Percentiles rank a stretch among this genome's conserved stretches.
These are phyloP conservation scores for Irena cyanogastra DNA, from an alignment of 2,113 vertebrate genomes.

Conservation along the genomic window DNA sequence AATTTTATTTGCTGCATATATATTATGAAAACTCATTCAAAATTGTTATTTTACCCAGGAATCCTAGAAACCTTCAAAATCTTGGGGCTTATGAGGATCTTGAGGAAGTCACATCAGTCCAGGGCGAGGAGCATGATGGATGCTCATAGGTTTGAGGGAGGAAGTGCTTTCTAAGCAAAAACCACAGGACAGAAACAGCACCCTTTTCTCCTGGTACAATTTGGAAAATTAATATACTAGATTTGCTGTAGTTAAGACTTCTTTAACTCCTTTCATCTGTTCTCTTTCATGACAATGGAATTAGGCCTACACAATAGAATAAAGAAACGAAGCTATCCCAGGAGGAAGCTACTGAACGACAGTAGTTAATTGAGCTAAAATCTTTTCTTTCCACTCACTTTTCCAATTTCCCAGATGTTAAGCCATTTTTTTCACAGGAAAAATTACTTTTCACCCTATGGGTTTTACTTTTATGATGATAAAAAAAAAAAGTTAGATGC, in stretches of 20 bases:
- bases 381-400: neutral
- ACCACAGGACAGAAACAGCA: neutral
- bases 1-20: neutral
- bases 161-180: neutral
- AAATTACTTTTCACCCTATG: neutral
- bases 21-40: neutral
- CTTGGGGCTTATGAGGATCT: neutral
- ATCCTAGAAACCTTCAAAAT: neutral
- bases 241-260: slow-evolving; percentile 32
- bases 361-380: slow-evolving; percentile 27
- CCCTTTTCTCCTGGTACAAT: neutral
- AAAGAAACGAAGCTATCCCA: slow-evolving; percentile 29
- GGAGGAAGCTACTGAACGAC: slow-evolving; percentile 5
- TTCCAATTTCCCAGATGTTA: slow-evolving; percentile 13
- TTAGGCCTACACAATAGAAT: slow-evolving; percentile 37
- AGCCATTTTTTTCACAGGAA: neutral
- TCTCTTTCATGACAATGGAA: slow-evolving; percentile 52
- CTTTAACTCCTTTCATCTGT: slow-evolving; percentile 32
- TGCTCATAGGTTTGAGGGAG: neutral
- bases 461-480: neutral
- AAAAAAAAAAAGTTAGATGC: neutral
- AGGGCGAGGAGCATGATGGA: rapidly evolving
- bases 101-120: neutral
- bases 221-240: slow-evolving; percentile 15
- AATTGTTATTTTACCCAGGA: neutral